phyloP scores from a whole-genome alignment of 2,797 vertebrate species.

The Microctenopoma stevenorrisi region DNA sequence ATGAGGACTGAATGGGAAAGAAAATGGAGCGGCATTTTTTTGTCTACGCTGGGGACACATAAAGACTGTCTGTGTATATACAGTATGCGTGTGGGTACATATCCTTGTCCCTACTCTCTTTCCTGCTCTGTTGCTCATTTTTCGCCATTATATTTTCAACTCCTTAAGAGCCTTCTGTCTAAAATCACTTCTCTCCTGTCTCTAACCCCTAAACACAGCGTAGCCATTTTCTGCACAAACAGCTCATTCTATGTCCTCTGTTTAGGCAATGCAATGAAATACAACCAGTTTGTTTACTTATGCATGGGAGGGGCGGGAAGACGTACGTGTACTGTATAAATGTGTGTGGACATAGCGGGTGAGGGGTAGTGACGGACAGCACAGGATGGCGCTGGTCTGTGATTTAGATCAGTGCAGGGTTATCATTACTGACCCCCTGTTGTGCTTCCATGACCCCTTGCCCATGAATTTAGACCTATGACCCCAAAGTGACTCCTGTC shows the following conservation, averaged over 20 bases:
- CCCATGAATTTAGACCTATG: slow-evolving; percentile 67
- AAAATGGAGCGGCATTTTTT: slow-evolving; percentile 53
- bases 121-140: slow-evolving; percentile 60
- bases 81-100: slow-evolving; percentile 14
- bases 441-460: slow-evolving; percentile 74
- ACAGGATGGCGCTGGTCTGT: slow-evolving; percentile 74
- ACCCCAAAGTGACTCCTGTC: slow-evolving; percentile 65
- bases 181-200: slow-evolving; percentile 61
- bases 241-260: slow-evolving; percentile 77
- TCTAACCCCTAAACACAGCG: slow-evolving; percentile 61
- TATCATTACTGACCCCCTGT: slow-evolving; percentile 78
- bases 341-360: slow-evolving; percentile 12
- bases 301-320: slow-evolving; percentile 37
- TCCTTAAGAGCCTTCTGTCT: slow-evolving; percentile 68
- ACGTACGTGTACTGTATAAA: slow-evolving; percentile 14
- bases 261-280: slow-evolving; percentile 79
- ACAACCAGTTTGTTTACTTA: slow-evolving; percentile 65
- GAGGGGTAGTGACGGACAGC: slow-evolving; percentile 69
- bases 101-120: slow-evolving; percentile 40
- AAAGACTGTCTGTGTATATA: slow-evolving; percentile 50
- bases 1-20: slow-evolving; percentile 41
- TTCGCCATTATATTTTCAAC: slow-evolving; percentile 57
- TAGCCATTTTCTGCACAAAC: slow-evolving; percentile 74
- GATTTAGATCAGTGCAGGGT: slow-evolving; percentile 80
- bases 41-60: slow-evolving; percentile 34